Percentiles rank a stretch among this genome's conserved stretches.
Evolutionary conservation across 2,113 vertebrate species (phyloP).

Genomic region (Rhea americana): DNA sequence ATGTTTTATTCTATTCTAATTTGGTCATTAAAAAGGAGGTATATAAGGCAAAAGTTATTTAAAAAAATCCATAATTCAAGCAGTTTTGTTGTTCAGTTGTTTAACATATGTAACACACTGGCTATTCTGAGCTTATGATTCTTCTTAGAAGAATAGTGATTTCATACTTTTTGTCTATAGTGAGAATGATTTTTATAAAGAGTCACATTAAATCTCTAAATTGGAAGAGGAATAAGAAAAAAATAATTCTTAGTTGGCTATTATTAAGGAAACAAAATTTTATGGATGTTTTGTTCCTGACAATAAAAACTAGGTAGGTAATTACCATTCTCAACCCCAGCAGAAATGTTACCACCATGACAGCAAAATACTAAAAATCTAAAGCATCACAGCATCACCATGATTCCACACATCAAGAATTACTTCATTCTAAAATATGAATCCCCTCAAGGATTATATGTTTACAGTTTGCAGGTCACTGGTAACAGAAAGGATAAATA

Average conservation of each 20-base stretch:
- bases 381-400: not conserved
- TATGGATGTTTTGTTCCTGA: not conserved
- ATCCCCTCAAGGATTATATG: constrained; percentile 1
- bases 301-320: not conserved
- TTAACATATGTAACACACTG: not conserved
- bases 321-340: not conserved
- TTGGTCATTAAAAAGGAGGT: not conserved
- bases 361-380: not conserved
- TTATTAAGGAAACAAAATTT: not conserved
- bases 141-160: not conserved
- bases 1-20: not conserved
- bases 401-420: not conserved
- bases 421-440: constrained; percentile 12
- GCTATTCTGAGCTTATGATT: not conserved
- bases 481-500: constrained; percentile 27
- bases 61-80: not conserved
- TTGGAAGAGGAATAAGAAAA: not conserved
- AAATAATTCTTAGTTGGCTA: not conserved
- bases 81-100: not conserved
- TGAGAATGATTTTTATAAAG: not conserved
- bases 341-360: not conserved
- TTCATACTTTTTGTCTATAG: not conserved
- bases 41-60: not conserved
- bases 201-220: not conserved
- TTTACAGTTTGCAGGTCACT: constrained; percentile 30